phyloP scores from a whole-genome alignment of 1,140 invertebrate genomes.

The Spodoptera frugiperda region DNA sequence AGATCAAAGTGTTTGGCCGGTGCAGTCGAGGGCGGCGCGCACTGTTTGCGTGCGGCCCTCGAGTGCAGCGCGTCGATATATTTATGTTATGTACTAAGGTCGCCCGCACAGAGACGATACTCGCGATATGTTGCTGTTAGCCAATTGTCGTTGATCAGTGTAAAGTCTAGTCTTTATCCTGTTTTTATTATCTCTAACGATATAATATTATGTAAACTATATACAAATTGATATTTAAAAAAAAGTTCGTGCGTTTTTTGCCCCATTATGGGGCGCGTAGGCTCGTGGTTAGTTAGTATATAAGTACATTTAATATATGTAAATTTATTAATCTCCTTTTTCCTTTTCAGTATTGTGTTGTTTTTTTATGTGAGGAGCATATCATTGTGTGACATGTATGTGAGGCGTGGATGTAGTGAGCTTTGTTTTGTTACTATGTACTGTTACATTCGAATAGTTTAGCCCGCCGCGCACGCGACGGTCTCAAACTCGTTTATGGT shows the following conservation, averaged over 20 bases:
- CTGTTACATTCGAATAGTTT: conserved; percentile 86
- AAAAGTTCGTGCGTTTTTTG: conserved; percentile 73
- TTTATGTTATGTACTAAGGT: conserved; percentile 16
- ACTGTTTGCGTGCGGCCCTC: no score
- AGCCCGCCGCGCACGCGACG: conserved; percentile 66
- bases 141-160: conserved; percentile 84
- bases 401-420: conserved; percentile 53
- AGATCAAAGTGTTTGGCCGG: neutral
- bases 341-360: conserved; percentile 84
- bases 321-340: conserved; percentile 82
- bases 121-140: conserved; percentile 80
- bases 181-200: conserved; percentile 83
- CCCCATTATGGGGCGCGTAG: conserved; percentile 68
- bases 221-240: conserved; percentile 84
- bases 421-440: conserved; percentile 82
- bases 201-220: conserved; percentile 78
- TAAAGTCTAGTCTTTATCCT: conserved; percentile 87
- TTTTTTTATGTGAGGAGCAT: conserved; percentile 70
- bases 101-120: conserved; percentile 61
- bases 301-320: conserved; percentile 81
- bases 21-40: neutral
- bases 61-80: neutral
- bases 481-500: conserved; percentile 79
- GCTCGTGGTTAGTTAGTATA: conserved; percentile 82
- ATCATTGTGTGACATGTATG: conserved; percentile 58